A percentile compares a stretch with the other conserved stretches of the same genome.
Conservation (phyloP, 2,888 invertebrate genomes). For the Eubasilissa splendida region DNA sequence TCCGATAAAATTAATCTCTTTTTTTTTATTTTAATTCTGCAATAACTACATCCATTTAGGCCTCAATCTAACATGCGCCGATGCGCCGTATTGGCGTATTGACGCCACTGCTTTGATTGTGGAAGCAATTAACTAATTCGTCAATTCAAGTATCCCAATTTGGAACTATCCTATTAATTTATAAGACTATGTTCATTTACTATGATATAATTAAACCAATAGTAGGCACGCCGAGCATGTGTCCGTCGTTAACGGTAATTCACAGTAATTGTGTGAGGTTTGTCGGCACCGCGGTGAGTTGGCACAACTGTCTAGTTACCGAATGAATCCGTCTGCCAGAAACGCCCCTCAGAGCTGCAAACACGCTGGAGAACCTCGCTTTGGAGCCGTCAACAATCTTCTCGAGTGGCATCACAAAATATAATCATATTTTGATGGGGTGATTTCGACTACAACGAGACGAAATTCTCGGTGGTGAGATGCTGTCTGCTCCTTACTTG, state of each 20-base stretch:
- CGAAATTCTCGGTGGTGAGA: too few species aligned
- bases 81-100: too few species aligned
- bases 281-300: constrained; percentile 51
- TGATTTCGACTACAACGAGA: too few species aligned
- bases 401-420: constrained; percentile 12
- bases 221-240: constrained; percentile 36
- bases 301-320: constrained; percentile 56
- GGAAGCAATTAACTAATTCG: background rate
- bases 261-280: constrained; percentile 47
- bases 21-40: too few species aligned
- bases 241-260: constrained; percentile 54
- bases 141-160: background rate
- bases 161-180: background rate
- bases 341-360: constrained; percentile 33
- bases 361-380: background rate
- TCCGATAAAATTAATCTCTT: too few species aligned
- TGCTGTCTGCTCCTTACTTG: too few species aligned
- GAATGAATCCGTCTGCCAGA: constrained; percentile 47
- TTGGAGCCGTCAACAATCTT: background rate
- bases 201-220: constrained; percentile 41
- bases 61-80: too few species aligned
- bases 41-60: too few species aligned
- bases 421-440: background rate
- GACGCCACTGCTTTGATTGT: too few species aligned
- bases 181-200: constrained; percentile 19